A percentile compares a stretch with the other conserved stretches of the same genome.
Conservation (phyloP, 2,888 invertebrate species). For the Sarcophaga caerulescens region DNA sequence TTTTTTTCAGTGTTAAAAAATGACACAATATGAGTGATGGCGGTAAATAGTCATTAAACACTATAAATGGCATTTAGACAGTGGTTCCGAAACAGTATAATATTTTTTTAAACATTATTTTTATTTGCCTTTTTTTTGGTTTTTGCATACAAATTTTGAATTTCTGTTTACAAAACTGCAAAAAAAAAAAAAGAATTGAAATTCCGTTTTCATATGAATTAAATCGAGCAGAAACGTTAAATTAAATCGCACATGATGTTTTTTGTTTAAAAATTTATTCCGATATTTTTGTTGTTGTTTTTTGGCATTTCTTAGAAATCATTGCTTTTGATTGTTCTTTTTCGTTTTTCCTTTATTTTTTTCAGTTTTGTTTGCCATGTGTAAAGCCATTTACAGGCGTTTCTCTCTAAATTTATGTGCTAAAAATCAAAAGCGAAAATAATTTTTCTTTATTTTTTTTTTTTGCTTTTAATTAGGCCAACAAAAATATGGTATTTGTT, state of each 20-base stretch:
- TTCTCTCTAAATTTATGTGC: not conserved
- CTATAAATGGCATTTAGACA: constrained; percentile 23
- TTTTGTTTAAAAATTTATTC: constrained; percentile 3
- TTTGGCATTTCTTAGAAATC: constrained; percentile 42
- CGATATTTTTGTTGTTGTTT: constrained; percentile 4
- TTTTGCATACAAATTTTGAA: constrained; percentile 12
- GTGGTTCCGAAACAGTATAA: constrained; percentile 37
- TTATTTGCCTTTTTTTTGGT: too few relatives aligned
- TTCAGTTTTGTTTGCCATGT: constrained; percentile 23
- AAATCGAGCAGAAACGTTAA: constrained; percentile 22
- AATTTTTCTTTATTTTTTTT: not conserved
- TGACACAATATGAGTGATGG: constrained; percentile 9
- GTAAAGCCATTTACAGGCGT: constrained; percentile 46
- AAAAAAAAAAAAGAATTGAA: constrained; percentile 5
- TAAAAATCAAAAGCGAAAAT: constrained; percentile 6
- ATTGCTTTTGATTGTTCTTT: not conserved
- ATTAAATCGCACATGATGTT: constrained; percentile 40
- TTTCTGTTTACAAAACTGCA: constrained; percentile 19
- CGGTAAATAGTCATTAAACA: constrained; percentile 15
- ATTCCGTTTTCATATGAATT: constrained; percentile 11
- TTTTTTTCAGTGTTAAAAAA: not conserved
- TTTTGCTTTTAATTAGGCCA: constrained; percentile 27
- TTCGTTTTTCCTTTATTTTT: not conserved
- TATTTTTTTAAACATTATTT: too few relatives aligned
- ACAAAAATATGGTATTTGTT: not conserved